phyloP scores from a whole-genome alignment of 1,140 invertebrate species.

The Ceratina japonica region DNA sequence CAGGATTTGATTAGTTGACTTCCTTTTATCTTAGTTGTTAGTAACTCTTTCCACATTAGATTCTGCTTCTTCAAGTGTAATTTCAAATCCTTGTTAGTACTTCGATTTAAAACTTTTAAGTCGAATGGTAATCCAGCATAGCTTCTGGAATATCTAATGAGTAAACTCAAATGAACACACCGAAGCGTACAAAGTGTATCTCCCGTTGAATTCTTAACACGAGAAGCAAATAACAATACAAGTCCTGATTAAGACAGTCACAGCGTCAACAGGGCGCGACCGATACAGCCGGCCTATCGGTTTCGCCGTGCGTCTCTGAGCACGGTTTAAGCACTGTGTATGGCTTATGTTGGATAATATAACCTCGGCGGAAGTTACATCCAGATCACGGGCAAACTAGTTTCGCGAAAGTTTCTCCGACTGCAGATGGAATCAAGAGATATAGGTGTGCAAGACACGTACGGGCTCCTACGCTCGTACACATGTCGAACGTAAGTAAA shows the following conservation, averaged over 20 bases:
- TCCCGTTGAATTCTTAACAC: conserved; percentile 23
- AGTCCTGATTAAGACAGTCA: conserved; percentile 6
- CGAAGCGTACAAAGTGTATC: background rate
- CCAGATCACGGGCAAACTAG: conserved; percentile 59
- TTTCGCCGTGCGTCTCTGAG: background rate
- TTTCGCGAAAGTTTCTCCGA: conserved; percentile 57
- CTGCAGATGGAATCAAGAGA: conserved; percentile 32
- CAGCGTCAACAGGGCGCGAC: conserved; percentile 11
- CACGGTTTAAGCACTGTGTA: conserved; percentile 57
- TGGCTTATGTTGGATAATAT: conserved; percentile 39
- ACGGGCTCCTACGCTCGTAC: background rate
- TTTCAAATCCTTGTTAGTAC: too few relatives aligned
- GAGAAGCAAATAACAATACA: conserved; percentile 18
- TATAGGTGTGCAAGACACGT: conserved; percentile 34
- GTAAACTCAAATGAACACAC: background rate
- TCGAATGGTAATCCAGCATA: too few relatives aligned
- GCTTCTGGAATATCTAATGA: too few relatives aligned
- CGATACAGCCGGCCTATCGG: conserved; percentile 25
- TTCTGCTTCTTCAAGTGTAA: too few relatives aligned
- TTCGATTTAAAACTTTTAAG: too few relatives aligned
- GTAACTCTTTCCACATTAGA: too few relatives aligned
- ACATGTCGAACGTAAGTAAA: conserved; percentile 2
- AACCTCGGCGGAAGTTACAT: conserved; percentile 57
- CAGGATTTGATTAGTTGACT: too few relatives aligned
- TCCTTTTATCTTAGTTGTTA: too few relatives aligned